Evolutionary conservation across 2,113 vertebrate species (phyloP).

Genomic region (Sarotherodon lohbergeri): DNA sequence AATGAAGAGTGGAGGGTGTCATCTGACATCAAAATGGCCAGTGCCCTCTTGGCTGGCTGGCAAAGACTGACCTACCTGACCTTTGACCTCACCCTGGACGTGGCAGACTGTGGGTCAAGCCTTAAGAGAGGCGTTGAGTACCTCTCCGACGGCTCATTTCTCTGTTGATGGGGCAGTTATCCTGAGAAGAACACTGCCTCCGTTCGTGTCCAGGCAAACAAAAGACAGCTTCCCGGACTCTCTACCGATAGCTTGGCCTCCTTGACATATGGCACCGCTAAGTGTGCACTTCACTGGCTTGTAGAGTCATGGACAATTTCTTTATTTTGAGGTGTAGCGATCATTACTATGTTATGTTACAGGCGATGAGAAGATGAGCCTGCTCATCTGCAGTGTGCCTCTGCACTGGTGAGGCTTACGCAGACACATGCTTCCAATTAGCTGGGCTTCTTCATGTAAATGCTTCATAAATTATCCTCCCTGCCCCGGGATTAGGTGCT

Average conservation of each 20-base stretch:
- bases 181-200: slow-evolving; percentile 43
- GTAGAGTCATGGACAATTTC: not conserved
- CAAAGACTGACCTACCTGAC: slow-evolving; percentile 18
- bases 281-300: not conserved
- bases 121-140: slow-evolving; percentile 37
- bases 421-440: slow-evolving; percentile 99
- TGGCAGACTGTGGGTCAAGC: slow-evolving; percentile 43
- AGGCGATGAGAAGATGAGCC: slow-evolving; percentile 16
- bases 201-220: slow-evolving; percentile 32
- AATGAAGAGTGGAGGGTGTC: slow-evolving; percentile 18
- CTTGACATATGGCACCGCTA: slow-evolving; percentile 15
- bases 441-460: slow-evolving; percentile 99
- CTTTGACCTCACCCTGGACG: slow-evolving; percentile 43
- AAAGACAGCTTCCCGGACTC: slow-evolving; percentile 29
- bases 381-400: slow-evolving; percentile 84
- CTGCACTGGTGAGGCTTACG: slow-evolving; percentile 84
- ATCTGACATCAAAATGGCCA: slow-evolving; percentile 28
- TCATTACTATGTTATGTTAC: slow-evolving; percentile 30
- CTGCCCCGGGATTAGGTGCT: slow-evolving; percentile 94
- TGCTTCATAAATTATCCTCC: slow-evolving; percentile 99
- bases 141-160: slow-evolving; percentile 49
- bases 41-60: slow-evolving; percentile 15
- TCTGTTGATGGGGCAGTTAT: slow-evolving; percentile 58
- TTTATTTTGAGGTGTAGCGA: slow-evolving; percentile 3
- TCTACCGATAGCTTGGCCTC: not conserved